Conservation (phyloP, 2,797 vertebrate species). For the Chloroceryle amazona region DNA sequence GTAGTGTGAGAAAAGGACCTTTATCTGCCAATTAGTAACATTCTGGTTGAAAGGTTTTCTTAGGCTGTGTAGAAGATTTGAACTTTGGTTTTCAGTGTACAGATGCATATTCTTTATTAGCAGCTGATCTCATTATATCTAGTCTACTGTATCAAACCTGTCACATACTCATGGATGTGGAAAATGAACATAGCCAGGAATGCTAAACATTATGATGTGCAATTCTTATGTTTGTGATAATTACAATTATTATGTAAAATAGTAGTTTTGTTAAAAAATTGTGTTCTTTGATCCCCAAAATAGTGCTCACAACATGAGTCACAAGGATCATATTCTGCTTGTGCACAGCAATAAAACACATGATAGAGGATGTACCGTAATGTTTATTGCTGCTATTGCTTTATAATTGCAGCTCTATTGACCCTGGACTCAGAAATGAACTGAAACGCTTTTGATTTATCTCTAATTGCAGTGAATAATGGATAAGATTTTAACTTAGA, state of each 20-base stretch:
- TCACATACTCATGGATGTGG: background rate
- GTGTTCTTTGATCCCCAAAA: background rate
- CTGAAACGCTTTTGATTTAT: background rate
- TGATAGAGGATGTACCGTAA: background rate
- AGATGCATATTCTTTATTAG: background rate
- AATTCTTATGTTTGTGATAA: too few species aligned
- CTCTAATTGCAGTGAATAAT: background rate
- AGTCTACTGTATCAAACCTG: background rate
- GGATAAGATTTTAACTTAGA: background rate
- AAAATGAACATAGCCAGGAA: background rate
- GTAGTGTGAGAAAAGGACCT: background rate
- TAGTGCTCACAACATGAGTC: background rate
- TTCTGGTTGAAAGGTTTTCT: background rate
- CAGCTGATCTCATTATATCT: background rate
- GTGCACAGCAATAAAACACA: background rate
- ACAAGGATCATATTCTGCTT: background rate
- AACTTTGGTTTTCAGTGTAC: background rate
- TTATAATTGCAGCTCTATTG: background rate
- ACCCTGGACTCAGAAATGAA: background rate
- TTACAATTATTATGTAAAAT: background rate
- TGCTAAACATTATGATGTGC: background rate
- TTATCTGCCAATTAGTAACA: background rate
- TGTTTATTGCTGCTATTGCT: background rate
- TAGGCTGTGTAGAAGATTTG: background rate
- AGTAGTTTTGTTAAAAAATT: background rate